A percentile compares a stretch with the other conserved stretches of the same genome.
These are phyloP conservation scores for Dolichotis patagonum DNA, from an alignment of 2,113 vertebrate species.

Conservation along the genomic window DNA sequence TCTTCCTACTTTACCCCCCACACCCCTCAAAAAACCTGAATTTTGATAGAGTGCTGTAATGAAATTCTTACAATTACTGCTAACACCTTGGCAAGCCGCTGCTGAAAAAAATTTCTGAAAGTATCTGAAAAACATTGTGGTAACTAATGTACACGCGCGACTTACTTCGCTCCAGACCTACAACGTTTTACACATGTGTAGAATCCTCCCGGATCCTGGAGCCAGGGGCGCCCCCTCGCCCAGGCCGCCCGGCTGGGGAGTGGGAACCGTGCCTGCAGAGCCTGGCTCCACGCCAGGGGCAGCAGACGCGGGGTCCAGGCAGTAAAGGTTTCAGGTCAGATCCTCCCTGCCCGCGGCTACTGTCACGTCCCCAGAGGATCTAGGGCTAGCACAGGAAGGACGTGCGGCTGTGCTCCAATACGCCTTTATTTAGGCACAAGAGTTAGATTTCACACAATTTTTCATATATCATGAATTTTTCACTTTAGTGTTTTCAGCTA, in stretches of 20 bases:
- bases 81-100: neutral
- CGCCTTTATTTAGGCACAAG: neutral
- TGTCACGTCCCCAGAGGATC: neutral
- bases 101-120: neutral
- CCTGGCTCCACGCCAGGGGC: too few species aligned
- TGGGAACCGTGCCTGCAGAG: too few species aligned
- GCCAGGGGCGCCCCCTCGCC: too few species aligned
- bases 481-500: neutral
- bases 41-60: neutral
- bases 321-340: neutral
- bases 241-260: too few species aligned
- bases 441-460: neutral
- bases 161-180: neutral
- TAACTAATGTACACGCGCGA: neutral
- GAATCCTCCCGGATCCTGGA: neutral
- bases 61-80: neutral
- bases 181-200: neutral
- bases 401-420: neutral
- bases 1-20: neutral
- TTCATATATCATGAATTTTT: neutral
- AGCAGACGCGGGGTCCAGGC: neutral
- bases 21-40: neutral
- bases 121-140: neutral
- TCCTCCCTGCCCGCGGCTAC: neutral
- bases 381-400: neutral